phyloP scores from a whole-genome alignment of 2,113 vertebrate genomes.

The Crotalus horridus region DNA sequence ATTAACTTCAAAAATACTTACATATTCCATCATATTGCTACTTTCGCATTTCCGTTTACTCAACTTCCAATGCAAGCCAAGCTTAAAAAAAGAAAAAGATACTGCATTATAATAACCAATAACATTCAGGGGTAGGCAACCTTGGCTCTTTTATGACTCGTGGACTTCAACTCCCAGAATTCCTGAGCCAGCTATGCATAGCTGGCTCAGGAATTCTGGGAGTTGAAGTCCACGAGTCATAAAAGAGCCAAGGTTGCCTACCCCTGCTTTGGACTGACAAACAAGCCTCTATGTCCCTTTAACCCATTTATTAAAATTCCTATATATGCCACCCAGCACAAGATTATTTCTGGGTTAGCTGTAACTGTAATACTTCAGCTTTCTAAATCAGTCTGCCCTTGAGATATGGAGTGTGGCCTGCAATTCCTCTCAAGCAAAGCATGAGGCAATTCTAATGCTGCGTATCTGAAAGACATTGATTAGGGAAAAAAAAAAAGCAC shows the following conservation, averaged over 20 bases:
- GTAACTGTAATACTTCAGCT: neutral
- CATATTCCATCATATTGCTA: slow-evolving; percentile 96
- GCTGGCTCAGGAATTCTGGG: too few relatives aligned
- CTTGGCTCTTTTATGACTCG: too few relatives aligned
- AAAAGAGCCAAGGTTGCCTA: too few relatives aligned
- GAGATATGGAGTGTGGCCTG: neutral
- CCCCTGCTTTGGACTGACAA: neutral
- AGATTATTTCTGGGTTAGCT: neutral
- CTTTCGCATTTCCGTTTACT: slow-evolving; percentile 98
- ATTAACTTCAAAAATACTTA: slow-evolving; percentile 67
- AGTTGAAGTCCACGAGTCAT: too few relatives aligned
- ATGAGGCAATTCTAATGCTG: neutral
- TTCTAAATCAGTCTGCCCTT: neutral
- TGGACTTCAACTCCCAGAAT: too few relatives aligned
- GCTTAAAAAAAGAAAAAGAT: slow-evolving; percentile 69
- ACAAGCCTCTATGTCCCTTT: neutral
- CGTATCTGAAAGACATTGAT: neutral
- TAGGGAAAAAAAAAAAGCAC: neutral
- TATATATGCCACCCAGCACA: neutral
- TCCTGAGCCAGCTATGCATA: too few relatives aligned
- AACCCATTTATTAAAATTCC: neutral
- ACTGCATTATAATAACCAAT: neutral
- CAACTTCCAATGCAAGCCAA: slow-evolving; percentile 98
- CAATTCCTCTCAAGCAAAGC: neutral
- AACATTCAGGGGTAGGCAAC: neutral